Evolutionary conservation across 2,888 invertebrate genomes (phyloP), one percentile per base, ranked within the genome.

Genomic region (Metacarcinus magister): DNA sequence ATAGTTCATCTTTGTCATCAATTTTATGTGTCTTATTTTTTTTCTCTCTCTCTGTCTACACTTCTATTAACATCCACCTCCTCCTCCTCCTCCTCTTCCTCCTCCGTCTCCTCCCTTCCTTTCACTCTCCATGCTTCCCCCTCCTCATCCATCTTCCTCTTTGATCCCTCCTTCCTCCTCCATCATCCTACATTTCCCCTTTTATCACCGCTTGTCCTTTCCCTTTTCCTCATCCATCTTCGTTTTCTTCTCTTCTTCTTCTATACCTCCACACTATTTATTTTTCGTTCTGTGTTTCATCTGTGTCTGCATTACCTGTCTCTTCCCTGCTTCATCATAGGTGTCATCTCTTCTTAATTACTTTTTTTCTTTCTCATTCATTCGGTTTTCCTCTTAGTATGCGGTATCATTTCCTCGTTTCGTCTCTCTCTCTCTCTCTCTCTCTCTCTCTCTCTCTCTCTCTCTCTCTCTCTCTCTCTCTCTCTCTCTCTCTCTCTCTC

Each of bases 381-480:
- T 67, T 67, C 7, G 67, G 67, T 67, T 67, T 67, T 5, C 67
- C n/a, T 67, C 0, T 67, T 67, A 67, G 23, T 67, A 16, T 67
- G 10, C 67, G 10, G 10, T 54, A n/a, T n/a, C n/a, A n/a, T n/a
- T n/a, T n/a, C n/a, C n/a, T 54, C 3, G 10, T 54, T 54, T 54
- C 54, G 54, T 54, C 16, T 54, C 54, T 13, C 48, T 48, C 48
- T 48, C 48, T 48, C 48, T 48, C 48, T 48, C 48, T 48, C 48
- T 48, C 48, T 48, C 48, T 48, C 43, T 90, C 39, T 43, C 7
- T n/a, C 43, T 32, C 44, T 44, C 91, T 44, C 43, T 46, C 91
- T 91, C 90, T 90, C 90, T 90, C 90, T 43, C 44, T 43, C 44
- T 90, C 90, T 67, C 90, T 90, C 90, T 32, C 90, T 90, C 91